Base-by-base conservation (phyloP, 2,797 vertebrate genomes). In the Helostoma temminkii region DNA sequence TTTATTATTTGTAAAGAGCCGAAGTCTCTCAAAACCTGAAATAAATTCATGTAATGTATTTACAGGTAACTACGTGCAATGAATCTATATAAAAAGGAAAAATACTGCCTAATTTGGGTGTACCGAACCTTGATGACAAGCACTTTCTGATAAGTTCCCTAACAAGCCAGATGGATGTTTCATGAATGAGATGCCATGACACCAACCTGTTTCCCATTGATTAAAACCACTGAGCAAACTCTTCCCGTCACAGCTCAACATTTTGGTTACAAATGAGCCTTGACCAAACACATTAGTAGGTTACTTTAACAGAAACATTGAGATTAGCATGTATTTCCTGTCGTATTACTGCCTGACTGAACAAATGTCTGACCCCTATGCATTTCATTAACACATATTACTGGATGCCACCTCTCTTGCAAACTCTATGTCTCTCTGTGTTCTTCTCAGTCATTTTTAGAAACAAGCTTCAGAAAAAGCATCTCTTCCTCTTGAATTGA, bases 221-320 rank as follows among this genome's bases (percentile, higher is more conserved):
- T 70, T 73, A 62, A 71, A 74, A 67, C 74, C 24, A 19, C 39
- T 15, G 36, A n/a, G 18, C 19, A 39, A 73, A 60, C 54, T 8
- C 66, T 59, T 68, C 50, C 55, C 18, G n/a, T 52, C 59, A 68
- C 42, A 48, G 62, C 82, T 85, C 64, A 75, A 50, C 71, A 68
- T 76, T 69, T 62, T 78, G 53, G 53, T 78, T 82, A 50, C 66
- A 78, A 84, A 85, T 81, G 83, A 83, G 71, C 74, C 86, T 70
- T 77, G 79, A 79, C 83, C 64, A 77, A 81, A 87, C 56, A 9
- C 62, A 78, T 82, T 63, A 63, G 70, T 61, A 21, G 39, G 59
- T 84, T 82, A 62, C 76, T 83, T 76, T 57, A 74, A 76, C 1
- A 28, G 67, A 59, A 88, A 80, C 71, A 61, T 81, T 78, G 79